These are phyloP conservation scores for Ramphastos sulfuratus DNA, from an alignment of 2,113 vertebrate genomes.

Conservation along the genomic window DNA sequence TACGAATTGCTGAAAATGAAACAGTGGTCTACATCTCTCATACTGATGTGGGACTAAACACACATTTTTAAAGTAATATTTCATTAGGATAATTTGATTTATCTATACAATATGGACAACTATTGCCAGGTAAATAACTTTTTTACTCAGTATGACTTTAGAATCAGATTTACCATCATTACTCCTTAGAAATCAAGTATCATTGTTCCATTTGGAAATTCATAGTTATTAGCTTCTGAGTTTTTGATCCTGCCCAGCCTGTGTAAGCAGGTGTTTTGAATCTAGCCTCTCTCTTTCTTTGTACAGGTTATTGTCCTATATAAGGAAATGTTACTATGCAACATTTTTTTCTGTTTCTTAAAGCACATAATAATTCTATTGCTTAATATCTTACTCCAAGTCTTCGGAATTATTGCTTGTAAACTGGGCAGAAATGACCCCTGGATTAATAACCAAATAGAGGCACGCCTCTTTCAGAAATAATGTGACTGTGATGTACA, in stretches of 20 bases:
- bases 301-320: background rate
- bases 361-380: background rate
- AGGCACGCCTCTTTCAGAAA: slow-evolving; percentile 11
- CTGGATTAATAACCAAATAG: slow-evolving; percentile 38
- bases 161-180: background rate
- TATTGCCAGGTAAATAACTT: rapidly evolving
- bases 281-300: background rate
- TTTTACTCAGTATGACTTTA: background rate
- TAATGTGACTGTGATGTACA: slow-evolving; percentile 25
- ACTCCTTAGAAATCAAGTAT: background rate
- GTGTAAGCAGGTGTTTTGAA: background rate
- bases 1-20: background rate
- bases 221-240: background rate
- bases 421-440: slow-evolving; percentile 30
- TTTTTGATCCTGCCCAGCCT: background rate
- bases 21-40: background rate
- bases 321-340: background rate
- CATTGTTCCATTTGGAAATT: background rate
- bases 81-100: background rate
- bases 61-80: background rate
- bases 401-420: background rate
- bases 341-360: background rate
- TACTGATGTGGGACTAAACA: background rate
- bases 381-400: background rate
- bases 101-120: background rate